Conservation (phyloP, 2,797 vertebrate species). For the Gymnothorax reevesii region DNA sequence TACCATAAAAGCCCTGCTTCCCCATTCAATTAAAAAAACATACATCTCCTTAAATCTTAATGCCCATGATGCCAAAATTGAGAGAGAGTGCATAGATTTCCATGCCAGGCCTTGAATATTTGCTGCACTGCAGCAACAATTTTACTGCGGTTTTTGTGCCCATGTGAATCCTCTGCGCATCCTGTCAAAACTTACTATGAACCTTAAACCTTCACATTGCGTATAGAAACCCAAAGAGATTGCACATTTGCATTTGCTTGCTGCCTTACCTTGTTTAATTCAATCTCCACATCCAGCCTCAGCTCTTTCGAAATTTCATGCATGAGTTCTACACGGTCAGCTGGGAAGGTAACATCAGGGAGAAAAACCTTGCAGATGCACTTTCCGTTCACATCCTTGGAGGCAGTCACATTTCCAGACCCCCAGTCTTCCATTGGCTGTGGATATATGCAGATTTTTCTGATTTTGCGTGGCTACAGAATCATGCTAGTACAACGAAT, state of each 20-base stretch:
- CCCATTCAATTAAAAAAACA: too few relatives aligned
- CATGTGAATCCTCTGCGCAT: background rate
- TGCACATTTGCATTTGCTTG: background rate
- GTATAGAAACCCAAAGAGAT: background rate
- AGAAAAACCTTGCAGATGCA: slow-evolving; percentile 80
- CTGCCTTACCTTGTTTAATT: slow-evolving; percentile 59
- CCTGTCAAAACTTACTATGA: background rate
- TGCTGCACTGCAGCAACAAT: too few relatives aligned
- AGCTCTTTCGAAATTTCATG: slow-evolving; percentile 62
- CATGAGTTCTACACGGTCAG: slow-evolving; percentile 70
- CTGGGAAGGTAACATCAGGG: slow-evolving; percentile 80
- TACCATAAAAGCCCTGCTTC: too few relatives aligned
- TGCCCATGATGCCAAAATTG: too few relatives aligned
- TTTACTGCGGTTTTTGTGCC: background rate
- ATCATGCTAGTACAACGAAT: background rate
- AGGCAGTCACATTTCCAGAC: slow-evolving; percentile 72
- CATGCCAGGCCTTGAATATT: too few relatives aligned
- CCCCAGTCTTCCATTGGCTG: slow-evolving; percentile 64
- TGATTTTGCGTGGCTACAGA: background rate
- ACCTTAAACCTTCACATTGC: background rate
- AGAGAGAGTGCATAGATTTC: too few relatives aligned
- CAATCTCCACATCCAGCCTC: slow-evolving; percentile 59
- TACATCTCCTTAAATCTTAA: too few relatives aligned
- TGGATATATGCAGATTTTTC: background rate
- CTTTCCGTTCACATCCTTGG: slow-evolving; percentile 66